phyloP scores from a whole-genome alignment of 2,113 vertebrate genomes.

The Aldabrachelys gigantea region DNA sequence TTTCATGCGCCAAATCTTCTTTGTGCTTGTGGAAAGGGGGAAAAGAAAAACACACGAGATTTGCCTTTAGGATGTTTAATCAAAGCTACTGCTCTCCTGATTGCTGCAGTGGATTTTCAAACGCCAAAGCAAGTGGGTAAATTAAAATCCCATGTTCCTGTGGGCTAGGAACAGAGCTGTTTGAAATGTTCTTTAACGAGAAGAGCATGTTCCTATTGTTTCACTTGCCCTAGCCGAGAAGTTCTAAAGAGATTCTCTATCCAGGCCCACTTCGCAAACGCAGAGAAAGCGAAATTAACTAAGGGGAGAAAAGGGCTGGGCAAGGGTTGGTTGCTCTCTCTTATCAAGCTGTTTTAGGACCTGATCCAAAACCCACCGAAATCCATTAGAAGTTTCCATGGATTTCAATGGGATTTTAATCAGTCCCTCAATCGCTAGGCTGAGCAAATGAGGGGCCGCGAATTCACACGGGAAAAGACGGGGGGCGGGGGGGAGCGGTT shows the following conservation, averaged over 20 bases:
- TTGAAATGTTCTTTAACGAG: constrained; percentile 14
- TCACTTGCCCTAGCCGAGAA: neutral
- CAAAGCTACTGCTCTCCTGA: constrained; percentile 46
- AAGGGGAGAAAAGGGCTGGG: neutral
- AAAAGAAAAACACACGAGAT: constrained; percentile 42
- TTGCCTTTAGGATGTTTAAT: constrained; percentile 56
- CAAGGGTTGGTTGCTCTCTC: neutral
- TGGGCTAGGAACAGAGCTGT: neutral
- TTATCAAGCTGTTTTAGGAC: neutral
- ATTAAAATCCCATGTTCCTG: constrained; percentile 48
- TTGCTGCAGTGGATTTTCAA: constrained; percentile 53
- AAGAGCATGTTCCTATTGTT: constrained; percentile 5
- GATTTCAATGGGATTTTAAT: neutral
- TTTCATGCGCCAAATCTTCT: constrained; percentile 58
- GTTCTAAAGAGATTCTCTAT: neutral
- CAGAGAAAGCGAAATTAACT: neutral
- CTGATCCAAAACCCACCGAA: neutral
- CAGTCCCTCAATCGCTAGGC: accelerated
- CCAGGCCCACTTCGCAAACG: neutral
- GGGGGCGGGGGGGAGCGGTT: neutral
- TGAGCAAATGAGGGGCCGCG: neutral
- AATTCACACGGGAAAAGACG: neutral
- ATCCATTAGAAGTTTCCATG: neutral
- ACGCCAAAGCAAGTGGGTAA: constrained; percentile 26
- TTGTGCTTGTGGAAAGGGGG: constrained; percentile 33